A percentile compares a stretch with the other conserved stretches of the same genome.
Evolutionary conservation across 2,113 vertebrate genomes (phyloP).

Genomic region (Macaca mulatta): DNA sequence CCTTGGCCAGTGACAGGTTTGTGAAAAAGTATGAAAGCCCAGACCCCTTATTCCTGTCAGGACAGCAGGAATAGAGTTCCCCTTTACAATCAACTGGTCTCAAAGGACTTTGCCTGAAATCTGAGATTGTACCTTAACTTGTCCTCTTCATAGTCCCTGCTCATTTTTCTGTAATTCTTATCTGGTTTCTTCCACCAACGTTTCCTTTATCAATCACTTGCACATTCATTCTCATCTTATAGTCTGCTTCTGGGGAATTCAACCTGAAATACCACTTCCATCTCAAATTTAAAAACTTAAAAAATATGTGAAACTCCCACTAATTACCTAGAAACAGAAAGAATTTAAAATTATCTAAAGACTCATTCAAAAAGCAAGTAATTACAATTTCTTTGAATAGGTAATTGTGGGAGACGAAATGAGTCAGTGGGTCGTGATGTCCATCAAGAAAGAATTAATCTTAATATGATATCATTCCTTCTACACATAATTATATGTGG

Average conservation of each 20-base stretch:
- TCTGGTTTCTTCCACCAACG: not conserved
- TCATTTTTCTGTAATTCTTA: not conserved
- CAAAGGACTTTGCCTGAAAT: not conserved
- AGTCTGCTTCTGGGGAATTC: not conserved
- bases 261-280: not conserved
- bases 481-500: constrained; percentile 12
- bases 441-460: constrained; percentile 46
- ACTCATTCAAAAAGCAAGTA: not conserved
- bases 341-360: constrained; percentile 19
- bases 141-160: not conserved
- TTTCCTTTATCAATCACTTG: constrained; percentile 3
- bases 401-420: constrained; percentile 22
- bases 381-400: constrained; percentile 32
- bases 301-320: not conserved
- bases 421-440: constrained; percentile 39
- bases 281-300: not conserved
- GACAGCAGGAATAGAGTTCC: not conserved
- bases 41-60: not conserved
- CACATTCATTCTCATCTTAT: not conserved
- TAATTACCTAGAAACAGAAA: constrained; percentile 50
- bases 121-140: not conserved
- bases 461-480: constrained; percentile 29
- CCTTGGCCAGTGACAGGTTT: not conserved
- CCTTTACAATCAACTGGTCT: not conserved
- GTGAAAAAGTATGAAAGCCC: not conserved